These are phyloP conservation scores for Tethya wilhelma DNA, from an alignment of 37 sponge, comb jelly and placozoan species.

Conservation along the genomic window DNA sequence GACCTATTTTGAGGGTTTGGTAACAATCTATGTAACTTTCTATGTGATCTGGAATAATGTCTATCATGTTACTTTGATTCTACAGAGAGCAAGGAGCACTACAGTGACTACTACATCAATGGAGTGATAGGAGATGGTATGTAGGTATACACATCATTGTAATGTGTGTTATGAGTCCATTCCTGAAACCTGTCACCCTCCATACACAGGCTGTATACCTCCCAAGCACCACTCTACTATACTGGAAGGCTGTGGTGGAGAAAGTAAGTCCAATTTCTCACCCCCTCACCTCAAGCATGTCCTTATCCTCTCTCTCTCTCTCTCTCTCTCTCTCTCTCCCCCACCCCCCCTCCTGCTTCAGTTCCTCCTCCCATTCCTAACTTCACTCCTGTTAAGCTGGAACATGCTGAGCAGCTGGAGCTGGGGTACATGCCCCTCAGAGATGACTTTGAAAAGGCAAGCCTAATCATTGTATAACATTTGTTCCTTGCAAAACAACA, in stretches of 20 bases:
- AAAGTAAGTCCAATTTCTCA: constrained; percentile 34
- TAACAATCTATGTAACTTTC: too few relatives aligned
- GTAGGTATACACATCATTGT: too few relatives aligned
- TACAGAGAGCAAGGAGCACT: constrained; percentile 81
- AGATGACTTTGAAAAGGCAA: constrained; percentile 89
- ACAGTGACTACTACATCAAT: constrained; percentile 66
- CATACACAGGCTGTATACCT: constrained; percentile 53
- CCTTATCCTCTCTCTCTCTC: constrained; percentile 34
- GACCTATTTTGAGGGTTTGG: too few relatives aligned
- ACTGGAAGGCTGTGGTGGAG: constrained; percentile 68
- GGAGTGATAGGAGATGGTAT: constrained; percentile 83
- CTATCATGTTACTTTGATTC: background rate
- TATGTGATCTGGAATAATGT: too few relatives aligned
- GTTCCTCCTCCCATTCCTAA: constrained; percentile 52
- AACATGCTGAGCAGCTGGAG: constrained; percentile 79
- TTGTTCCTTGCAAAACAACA: too few relatives aligned
- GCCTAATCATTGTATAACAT: too few relatives aligned
- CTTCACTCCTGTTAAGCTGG: constrained; percentile 68
- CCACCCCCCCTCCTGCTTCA: constrained; percentile 1
- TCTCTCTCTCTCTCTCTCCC: constrained; percentile 27
- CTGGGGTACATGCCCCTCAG: constrained; percentile 85
- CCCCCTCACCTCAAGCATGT: too few relatives aligned
- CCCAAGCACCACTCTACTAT: constrained; percentile 36
- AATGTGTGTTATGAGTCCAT: too few relatives aligned
- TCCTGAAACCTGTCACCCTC: too few relatives aligned